Evolutionary conservation across 1,140 invertebrate genomes (phyloP).

Genomic region (Pogonus chalceus): DNA sequence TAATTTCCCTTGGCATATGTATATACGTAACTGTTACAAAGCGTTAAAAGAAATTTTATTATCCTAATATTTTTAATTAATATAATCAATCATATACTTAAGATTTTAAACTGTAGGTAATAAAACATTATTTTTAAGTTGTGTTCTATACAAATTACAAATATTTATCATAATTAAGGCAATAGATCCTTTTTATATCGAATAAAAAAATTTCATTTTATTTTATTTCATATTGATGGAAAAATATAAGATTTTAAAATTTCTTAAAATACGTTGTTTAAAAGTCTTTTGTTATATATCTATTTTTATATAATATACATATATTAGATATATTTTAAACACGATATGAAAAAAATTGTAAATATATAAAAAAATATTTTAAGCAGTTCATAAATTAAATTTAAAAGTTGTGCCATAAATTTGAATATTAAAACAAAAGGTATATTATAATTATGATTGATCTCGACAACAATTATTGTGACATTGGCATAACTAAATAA

Average conservation of each 20-base stretch:
- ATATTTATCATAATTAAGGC: too few relatives aligned
- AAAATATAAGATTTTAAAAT: background rate
- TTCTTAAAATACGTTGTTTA: background rate
- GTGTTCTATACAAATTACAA: too few relatives aligned
- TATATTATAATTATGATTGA: background rate
- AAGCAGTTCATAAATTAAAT: background rate
- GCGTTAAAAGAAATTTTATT: too few relatives aligned
- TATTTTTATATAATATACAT: background rate
- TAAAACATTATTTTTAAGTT: too few relatives aligned
- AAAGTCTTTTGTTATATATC: constrained; percentile 1
- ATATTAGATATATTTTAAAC: background rate
- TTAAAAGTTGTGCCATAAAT: background rate
- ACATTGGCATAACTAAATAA: background rate
- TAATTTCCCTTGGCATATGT: too few relatives aligned
- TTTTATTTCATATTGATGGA: background rate
- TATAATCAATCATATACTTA: too few relatives aligned
- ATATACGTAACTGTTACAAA: too few relatives aligned
- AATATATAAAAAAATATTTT: constrained; percentile 4
- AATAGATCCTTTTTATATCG: too few relatives aligned
- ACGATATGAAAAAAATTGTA: constrained; percentile 1
- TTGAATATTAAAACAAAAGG: too few relatives aligned
- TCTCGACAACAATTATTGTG: constrained; percentile 3
- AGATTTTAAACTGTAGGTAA: too few relatives aligned
- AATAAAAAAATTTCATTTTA: constrained; percentile 2
- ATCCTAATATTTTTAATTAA: too few relatives aligned